Percentiles rank a stretch among this genome's conserved stretches.
These are phyloP conservation scores for Choloepus hoffmanni DNA, from an alignment of 2,113 vertebrate genomes.

Conservation along the genomic window DNA sequence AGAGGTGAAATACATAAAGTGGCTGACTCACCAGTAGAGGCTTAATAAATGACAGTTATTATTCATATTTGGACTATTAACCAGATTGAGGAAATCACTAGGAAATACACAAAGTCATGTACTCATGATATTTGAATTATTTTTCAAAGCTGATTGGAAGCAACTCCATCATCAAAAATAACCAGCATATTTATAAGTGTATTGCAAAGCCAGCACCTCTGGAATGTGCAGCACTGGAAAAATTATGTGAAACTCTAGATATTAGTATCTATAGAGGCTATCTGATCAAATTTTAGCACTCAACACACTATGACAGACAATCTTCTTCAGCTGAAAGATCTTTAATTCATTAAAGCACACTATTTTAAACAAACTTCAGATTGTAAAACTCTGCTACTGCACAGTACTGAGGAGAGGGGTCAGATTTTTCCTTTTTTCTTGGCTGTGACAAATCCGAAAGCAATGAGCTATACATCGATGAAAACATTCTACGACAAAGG, in stretches of 20 bases:
- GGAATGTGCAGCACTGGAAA: background rate
- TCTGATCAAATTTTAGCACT: background rate
- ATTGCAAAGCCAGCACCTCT: background rate
- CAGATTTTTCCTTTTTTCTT: background rate
- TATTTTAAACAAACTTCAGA: conserved; percentile 25
- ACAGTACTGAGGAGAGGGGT: background rate
- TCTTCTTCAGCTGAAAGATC: background rate
- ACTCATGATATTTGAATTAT: background rate
- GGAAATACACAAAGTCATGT: background rate
- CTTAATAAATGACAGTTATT: conserved; percentile 41
- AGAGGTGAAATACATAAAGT: background rate
- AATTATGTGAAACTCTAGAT: conserved; percentile 13
- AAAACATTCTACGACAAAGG: background rate
- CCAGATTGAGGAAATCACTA: background rate
- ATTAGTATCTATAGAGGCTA: background rate
- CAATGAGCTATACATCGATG: background rate
- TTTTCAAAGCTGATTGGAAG: conserved; percentile 15
- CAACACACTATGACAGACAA: background rate
- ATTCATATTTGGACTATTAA: conserved; percentile 20
- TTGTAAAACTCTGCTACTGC: background rate
- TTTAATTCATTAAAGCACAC: conserved; percentile 27
- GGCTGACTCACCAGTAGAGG: background rate
- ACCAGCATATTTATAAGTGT: background rate
- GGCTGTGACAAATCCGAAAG: background rate
- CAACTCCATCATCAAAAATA: background rate